phyloP scores from a whole-genome alignment of 2,888 invertebrate species.

The Atethmia centrago region DNA sequence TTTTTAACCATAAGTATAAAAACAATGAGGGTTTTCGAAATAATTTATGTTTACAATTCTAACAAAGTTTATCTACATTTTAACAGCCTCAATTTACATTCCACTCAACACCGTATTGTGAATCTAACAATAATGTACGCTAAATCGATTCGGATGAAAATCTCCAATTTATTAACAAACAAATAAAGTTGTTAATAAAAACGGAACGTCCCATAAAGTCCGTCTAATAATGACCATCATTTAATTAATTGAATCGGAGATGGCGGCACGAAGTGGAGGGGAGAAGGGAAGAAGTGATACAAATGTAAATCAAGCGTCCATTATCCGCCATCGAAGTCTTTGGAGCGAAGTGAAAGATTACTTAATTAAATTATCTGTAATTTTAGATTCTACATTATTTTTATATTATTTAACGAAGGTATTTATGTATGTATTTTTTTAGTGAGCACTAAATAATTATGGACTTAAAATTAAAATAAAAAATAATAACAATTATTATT shows the following conservation, averaged over 20 bases:
- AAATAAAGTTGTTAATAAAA: constrained; percentile 49
- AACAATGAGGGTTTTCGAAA: neutral
- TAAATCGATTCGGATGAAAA: constrained; percentile 2
- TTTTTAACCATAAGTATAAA: neutral
- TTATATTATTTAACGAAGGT: neutral
- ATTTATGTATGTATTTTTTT: no score
- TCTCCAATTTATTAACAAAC: constrained; percentile 37
- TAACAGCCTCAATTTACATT: neutral
- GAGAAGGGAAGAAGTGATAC: constrained; percentile 50
- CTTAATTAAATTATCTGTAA: constrained; percentile 19
- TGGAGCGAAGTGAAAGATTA: constrained; percentile 52
- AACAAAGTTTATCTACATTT: neutral
- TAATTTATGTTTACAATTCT: neutral
- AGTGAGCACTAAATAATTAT: no score
- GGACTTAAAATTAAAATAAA: neutral
- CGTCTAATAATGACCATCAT: constrained; percentile 48
- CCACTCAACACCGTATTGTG: neutral
- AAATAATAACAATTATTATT: neutral
- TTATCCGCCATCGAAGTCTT: constrained; percentile 42
- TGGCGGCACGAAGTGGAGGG: constrained; percentile 7
- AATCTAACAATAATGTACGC: constrained; percentile 2
- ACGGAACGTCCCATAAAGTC: constrained; percentile 42
- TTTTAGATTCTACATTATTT: constrained; percentile 12
- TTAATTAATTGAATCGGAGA: constrained; percentile 59
- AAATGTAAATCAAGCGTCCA: constrained; percentile 67